Evolutionary conservation across 1,140 invertebrate genomes (phyloP).

Genomic region (Augochlora pura): DNA sequence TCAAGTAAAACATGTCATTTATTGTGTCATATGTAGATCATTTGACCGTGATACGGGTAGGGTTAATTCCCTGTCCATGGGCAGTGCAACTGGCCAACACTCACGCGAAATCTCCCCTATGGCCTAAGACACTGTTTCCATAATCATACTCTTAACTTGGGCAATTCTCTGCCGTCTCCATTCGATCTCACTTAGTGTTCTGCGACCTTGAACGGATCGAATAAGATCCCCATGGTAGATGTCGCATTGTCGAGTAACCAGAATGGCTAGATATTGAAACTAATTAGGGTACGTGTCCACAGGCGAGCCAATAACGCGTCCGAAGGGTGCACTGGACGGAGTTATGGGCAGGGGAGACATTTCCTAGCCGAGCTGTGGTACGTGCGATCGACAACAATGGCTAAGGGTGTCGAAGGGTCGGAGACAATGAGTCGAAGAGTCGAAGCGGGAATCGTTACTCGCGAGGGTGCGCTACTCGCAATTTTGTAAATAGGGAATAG

Average conservation of each 20-base stretch:
- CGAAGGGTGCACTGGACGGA: conserved; percentile 16
- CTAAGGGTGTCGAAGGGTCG: conserved; percentile 44
- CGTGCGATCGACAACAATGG: conserved; percentile 41
- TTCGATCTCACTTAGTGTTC: background rate
- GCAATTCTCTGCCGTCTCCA: background rate
- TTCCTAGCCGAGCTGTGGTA: conserved; percentile 31
- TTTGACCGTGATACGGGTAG: too few species aligned
- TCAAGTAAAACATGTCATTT: too few species aligned
- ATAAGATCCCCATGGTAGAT: conserved; percentile 6
- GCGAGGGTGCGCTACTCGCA: conserved; percentile 23
- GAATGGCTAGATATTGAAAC: conserved; percentile 40
- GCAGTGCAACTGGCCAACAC: too few species aligned
- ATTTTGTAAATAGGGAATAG: conserved; percentile 64
- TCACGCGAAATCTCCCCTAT: too few species aligned
- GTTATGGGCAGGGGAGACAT: conserved; percentile 23
- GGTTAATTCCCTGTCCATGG: too few species aligned
- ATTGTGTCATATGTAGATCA: too few species aligned
- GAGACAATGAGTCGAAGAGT: conserved; percentile 40
- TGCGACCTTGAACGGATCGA: conserved; percentile 37
- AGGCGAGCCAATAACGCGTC: conserved; percentile 49
- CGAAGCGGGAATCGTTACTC: conserved; percentile 46
- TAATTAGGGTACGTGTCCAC: conserved; percentile 54
- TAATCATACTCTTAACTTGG: background rate
- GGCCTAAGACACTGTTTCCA: background rate
- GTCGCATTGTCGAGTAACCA: background rate